These are phyloP conservation scores for Silvanus unidentatus DNA, from an alignment of 2,888 invertebrate species.

Conservation along the genomic window DNA sequence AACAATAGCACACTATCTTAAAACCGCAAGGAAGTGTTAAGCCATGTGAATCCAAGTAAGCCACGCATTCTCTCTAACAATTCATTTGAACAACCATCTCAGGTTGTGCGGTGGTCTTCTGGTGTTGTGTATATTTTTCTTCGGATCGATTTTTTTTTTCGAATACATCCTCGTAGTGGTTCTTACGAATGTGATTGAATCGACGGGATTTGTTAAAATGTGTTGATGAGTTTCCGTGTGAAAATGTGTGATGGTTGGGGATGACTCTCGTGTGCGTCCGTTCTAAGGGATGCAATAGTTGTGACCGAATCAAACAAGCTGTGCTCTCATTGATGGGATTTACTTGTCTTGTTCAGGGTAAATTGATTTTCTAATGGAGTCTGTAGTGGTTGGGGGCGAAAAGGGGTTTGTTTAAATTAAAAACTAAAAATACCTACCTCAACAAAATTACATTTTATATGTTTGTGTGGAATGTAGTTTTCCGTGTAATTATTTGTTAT, in stretches of 20 bases:
- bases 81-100: too few species aligned
- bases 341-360: slow-evolving; percentile 35
- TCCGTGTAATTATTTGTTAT: too few species aligned
- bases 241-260: slow-evolving; percentile 19
- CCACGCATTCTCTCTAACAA: slow-evolving; percentile 16
- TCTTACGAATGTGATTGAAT: too few species aligned
- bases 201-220: neutral
- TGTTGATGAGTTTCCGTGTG: neutral
- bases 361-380: slow-evolving; percentile 11
- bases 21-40: slow-evolving; percentile 31
- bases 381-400: neutral
- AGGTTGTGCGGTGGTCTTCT: too few species aligned
- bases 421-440: too few species aligned
- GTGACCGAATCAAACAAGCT: slow-evolving; percentile 31
- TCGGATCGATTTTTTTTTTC: too few species aligned
- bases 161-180: too few species aligned
- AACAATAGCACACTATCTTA: slow-evolving; percentile 16
- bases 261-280: slow-evolving; percentile 26
- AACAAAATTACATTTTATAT: too few species aligned
- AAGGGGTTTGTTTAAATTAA: neutral
- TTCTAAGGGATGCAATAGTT: slow-evolving; percentile 24
- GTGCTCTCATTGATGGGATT: slow-evolving; percentile 37
- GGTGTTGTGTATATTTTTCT: too few species aligned
- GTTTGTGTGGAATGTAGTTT: too few species aligned
- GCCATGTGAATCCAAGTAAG: slow-evolving; percentile 34